Base-by-base conservation (phyloP, 2,113 vertebrate genomes). In the Hydropotes inermis region DNA sequence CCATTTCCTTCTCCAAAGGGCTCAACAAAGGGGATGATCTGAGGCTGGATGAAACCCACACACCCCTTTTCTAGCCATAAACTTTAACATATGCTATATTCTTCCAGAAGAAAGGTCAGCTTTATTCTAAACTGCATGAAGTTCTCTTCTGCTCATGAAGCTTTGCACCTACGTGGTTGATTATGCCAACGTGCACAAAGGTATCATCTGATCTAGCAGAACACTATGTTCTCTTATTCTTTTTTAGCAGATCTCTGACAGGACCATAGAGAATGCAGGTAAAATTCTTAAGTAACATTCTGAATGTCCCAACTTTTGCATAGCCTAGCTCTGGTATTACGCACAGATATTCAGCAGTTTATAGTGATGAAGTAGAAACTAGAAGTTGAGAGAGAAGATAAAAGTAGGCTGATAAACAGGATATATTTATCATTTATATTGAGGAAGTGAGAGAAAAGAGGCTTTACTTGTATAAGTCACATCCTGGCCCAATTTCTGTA, bases 81-180 rank as follows among this genome's bases (percentile, higher is more conserved):
- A 30, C 19, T n/a, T 64, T 57, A 57, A 76, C 25, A 88, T 28
- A 67, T 12, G 23, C 19, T 33, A 50, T 11, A 13, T 57, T 13
- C 17, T 27, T 60, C 11, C 17, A 89, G 1, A 60, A 12, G n/a
- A 94, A 55, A 92, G 6, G 27, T 27, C 52, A 89, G 5, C 12
- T 91, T 95, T 52, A 88, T 60, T 95, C 76, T 55, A 58, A 96
- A 96, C 58, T 74, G 16, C 58, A 45, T 36, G 21, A 87, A 89
- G 36, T 3, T 47, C 36, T 23, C 82, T 76, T 81, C 30, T 58
- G 33, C 27, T 70, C 30, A 28, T 30, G 27, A 50, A n/a, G 43
- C 43, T 70, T 52, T 83, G 76, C 30, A 45, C 67, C n/a, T 25
- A 45, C 17, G 1, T 88, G 28, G 60, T 74, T 52, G 1, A 10